Conservation (phyloP, 2,888 invertebrate genomes). For the Trissolcus japonicus region DNA sequence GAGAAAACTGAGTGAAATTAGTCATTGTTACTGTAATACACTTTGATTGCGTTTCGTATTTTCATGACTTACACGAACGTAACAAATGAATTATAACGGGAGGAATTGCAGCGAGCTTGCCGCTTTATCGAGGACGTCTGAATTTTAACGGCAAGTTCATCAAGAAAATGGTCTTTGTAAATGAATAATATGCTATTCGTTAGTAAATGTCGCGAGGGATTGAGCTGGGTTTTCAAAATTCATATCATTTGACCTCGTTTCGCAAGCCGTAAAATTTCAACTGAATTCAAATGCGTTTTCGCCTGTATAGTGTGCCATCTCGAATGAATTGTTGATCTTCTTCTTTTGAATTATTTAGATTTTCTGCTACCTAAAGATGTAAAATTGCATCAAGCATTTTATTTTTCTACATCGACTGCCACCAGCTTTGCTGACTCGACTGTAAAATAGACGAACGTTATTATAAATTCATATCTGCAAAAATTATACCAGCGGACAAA, state of each 20-base stretch:
- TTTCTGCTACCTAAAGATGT: background rate
- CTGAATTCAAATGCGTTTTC: too few relatives aligned
- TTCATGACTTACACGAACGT: slow-evolving; percentile 11
- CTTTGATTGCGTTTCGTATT: slow-evolving; percentile 16
- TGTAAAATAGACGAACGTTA: too few relatives aligned
- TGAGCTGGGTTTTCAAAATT: slow-evolving; percentile 47
- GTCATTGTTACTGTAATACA: slow-evolving; percentile 20
- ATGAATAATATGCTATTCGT: slow-evolving; percentile 48
- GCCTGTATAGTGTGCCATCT: too few relatives aligned
- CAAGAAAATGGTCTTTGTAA: slow-evolving; percentile 42
- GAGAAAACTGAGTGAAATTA: slow-evolving; percentile 38
- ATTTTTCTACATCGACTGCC: too few relatives aligned
- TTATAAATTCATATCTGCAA: too few relatives aligned
- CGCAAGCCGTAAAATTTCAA: slow-evolving; percentile 2
- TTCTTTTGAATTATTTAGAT: too few relatives aligned
- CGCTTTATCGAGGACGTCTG: slow-evolving; percentile 9
- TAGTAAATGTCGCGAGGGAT: slow-evolving; percentile 23
- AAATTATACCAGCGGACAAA: too few relatives aligned
- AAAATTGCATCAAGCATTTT: too few relatives aligned
- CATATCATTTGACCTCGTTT: slow-evolving; percentile 41
- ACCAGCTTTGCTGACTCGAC: too few relatives aligned
- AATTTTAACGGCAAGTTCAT: slow-evolving; percentile 34
- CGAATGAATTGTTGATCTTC: too few relatives aligned
- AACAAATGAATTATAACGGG: slow-evolving; percentile 25
- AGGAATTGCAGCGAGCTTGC: slow-evolving; percentile 9